Conservation (phyloP, 1,140 invertebrate genomes). For the Drosophila sulfurigaster region DNA sequence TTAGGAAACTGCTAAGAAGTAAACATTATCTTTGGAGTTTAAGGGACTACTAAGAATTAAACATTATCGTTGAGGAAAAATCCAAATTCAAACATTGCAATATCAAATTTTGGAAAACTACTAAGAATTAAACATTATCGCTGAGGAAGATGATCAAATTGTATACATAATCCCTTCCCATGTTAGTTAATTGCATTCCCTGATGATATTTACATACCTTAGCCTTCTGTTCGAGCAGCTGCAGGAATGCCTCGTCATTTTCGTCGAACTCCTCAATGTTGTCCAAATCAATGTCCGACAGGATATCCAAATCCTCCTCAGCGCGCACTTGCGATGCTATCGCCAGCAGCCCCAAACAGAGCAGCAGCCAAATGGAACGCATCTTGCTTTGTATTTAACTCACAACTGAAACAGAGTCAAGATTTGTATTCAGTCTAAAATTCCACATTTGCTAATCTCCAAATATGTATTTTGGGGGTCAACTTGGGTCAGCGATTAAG, state of each 20-base stretch:
- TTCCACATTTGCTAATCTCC: not conserved
- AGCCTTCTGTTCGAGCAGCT: conserved; percentile 74
- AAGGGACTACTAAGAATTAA: too few relatives aligned
- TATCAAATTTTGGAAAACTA: too few relatives aligned
- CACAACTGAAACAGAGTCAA: conserved; percentile 29
- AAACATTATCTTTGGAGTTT: too few relatives aligned
- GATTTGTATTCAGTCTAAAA: not conserved
- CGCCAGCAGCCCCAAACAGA: conserved; percentile 71
- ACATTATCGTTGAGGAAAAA: too few relatives aligned
- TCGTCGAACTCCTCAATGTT: conserved; percentile 74
- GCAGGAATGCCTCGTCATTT: conserved; percentile 75
- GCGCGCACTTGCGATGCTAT: conserved; percentile 53
- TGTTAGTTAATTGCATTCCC: too few relatives aligned
- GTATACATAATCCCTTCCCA: too few relatives aligned
- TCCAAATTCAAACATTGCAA: too few relatives aligned
- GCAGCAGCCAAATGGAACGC: conserved; percentile 69
- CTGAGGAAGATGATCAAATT: too few relatives aligned
- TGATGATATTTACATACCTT: conserved; percentile 46
- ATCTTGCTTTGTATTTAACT: conserved; percentile 36
- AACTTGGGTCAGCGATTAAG: conserved; percentile 7
- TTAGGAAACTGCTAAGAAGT: too few relatives aligned
- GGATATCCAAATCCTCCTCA: conserved; percentile 37
- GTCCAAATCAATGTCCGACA: conserved; percentile 43
- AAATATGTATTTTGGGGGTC: conserved; percentile 3
- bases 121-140: too few relatives aligned